phyloP scores from a whole-genome alignment of 2,113 vertebrate genomes.

The Phrynosoma blainvillii region DNA sequence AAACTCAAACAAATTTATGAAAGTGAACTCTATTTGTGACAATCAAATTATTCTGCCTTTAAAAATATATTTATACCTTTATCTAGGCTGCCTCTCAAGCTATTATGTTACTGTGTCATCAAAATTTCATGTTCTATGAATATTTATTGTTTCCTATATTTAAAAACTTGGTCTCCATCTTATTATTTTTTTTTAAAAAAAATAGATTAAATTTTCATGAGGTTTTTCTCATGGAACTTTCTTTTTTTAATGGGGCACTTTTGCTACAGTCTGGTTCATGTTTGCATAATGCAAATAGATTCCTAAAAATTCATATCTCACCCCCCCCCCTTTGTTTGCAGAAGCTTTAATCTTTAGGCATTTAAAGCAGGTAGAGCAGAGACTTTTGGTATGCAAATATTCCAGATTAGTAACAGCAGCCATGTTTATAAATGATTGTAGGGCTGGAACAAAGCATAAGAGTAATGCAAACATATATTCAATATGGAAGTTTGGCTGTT shows the following conservation, averaged over 20 bases:
- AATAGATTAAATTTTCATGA: conserved; percentile 42
- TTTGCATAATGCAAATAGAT: conserved; percentile 3
- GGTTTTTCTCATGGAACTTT: conserved; percentile 11
- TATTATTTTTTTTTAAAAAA: conserved; percentile 2
- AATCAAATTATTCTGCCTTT: conserved; percentile 60
- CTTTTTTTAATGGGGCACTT: background rate
- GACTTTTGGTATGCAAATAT: background rate
- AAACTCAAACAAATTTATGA: conserved; percentile 63
- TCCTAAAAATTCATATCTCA: background rate
- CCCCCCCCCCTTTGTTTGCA: background rate
- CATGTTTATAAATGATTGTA: conserved; percentile 1
- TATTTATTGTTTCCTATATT: conserved; percentile 56
- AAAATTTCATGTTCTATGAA: conserved; percentile 53
- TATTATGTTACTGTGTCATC: conserved; percentile 55
- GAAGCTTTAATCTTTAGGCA: background rate
- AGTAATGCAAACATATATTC: background rate
- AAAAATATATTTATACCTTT: conserved; percentile 61
- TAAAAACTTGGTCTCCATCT: conserved; percentile 45
- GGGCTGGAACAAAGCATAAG: background rate
- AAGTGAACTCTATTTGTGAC: conserved; percentile 57
- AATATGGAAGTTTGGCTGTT: background rate
- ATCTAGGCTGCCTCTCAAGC: conserved; percentile 49
- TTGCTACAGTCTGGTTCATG: background rate
- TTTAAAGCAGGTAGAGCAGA: background rate
- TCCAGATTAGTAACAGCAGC: background rate